A percentile compares a stretch with the other conserved stretches of the same genome.
Conservation (phyloP, 1,140 invertebrate species). For the Paraescarpia echinospica region DNA sequence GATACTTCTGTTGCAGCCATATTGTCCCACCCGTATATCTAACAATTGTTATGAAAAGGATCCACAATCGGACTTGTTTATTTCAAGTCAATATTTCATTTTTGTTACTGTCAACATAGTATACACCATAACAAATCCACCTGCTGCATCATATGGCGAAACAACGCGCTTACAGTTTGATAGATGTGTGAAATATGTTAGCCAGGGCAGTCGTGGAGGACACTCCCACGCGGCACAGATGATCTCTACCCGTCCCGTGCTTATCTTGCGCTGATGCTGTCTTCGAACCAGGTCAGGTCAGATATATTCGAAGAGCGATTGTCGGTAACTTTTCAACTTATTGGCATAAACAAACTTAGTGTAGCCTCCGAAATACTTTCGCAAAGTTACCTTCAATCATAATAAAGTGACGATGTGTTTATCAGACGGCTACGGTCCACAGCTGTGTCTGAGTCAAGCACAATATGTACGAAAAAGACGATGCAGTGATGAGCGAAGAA, state of each 20-base stretch:
- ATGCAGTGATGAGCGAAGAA: background rate
- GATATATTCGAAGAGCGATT: background rate
- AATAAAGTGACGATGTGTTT: background rate
- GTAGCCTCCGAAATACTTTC: background rate
- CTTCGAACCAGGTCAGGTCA: background rate
- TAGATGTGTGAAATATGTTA: background rate
- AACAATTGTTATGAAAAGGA: background rate
- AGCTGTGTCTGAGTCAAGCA: background rate
- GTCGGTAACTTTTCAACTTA: conserved; percentile 5
- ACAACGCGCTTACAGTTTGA: background rate
- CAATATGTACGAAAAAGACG: background rate
- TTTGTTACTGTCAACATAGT: background rate
- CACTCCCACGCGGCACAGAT: background rate
- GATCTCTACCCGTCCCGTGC: background rate
- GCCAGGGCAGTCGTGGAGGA: background rate
- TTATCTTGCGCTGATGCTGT: background rate
- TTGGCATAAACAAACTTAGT: background rate
- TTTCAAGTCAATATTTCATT: background rate
- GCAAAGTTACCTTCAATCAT: background rate
- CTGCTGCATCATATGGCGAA: background rate
- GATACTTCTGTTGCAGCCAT: background rate
- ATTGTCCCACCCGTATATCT: background rate
- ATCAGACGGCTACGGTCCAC: background rate
- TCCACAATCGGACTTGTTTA: background rate
- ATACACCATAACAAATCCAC: background rate